phyloP scores from a whole-genome alignment of 2,888 invertebrate species.

The Rhamphomyia laevipes region DNA sequence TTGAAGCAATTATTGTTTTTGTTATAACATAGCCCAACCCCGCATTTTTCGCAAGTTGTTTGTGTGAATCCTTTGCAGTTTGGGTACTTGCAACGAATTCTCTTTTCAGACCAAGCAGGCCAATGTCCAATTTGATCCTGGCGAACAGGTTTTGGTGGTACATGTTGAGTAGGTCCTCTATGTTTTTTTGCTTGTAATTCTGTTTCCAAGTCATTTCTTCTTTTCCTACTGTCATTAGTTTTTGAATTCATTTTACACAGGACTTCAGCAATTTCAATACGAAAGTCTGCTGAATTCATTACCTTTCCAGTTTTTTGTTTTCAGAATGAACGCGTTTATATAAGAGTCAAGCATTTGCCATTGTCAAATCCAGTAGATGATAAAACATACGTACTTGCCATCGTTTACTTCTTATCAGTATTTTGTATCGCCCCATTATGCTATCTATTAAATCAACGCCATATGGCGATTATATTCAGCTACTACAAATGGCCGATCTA shows the following conservation, averaged over 20 bases:
- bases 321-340: no score
- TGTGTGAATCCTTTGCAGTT: slow-evolving; percentile 4
- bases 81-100: slow-evolving; percentile 8
- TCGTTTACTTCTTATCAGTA: slow-evolving; percentile 15
- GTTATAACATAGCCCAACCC: no score
- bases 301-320: no score
- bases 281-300: no score
- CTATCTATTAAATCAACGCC: slow-evolving; percentile 20
- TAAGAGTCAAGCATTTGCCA: slow-evolving; percentile 23
- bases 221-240: no score
- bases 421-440: slow-evolving; percentile 17
- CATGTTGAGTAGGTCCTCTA: slow-evolving; percentile 15
- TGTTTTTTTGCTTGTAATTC: slow-evolving; percentile 12
- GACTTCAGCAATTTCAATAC: no score
- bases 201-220: neutral
- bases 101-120: slow-evolving; percentile 17
- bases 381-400: slow-evolving; percentile 25
- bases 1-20: no score
- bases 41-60: slow-evolving; percentile 15
- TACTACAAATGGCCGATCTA: slow-evolving; percentile 18
- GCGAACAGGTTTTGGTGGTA: slow-evolving; percentile 14
- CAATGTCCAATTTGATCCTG: slow-evolving; percentile 16
- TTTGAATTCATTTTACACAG: no score
- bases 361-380: slow-evolving; percentile 22
- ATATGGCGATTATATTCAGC: slow-evolving; percentile 10